phyloP scores from a whole-genome alignment of 2,797 vertebrate species.

The Mormyrus proboscirostris region DNA sequence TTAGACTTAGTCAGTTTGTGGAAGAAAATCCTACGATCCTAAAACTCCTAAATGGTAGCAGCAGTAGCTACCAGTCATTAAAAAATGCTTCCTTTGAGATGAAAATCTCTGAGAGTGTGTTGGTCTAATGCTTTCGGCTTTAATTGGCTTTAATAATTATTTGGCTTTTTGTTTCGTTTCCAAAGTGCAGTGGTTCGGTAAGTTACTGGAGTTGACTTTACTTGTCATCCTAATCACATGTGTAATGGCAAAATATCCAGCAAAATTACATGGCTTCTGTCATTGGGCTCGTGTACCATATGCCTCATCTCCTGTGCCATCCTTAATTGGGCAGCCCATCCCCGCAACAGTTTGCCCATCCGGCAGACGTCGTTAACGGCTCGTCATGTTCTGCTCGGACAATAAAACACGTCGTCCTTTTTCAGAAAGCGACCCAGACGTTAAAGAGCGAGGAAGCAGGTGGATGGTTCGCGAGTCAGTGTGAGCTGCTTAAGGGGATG shows the following conservation, averaged over 20 bases:
- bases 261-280: neutral
- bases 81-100: neutral
- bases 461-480: neutral
- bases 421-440: neutral
- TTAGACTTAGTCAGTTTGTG: neutral
- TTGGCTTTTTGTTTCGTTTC: neutral
- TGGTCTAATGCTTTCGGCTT: neutral
- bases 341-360: neutral
- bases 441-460: neutral
- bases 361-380: neutral
- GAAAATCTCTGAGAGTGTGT: neutral
- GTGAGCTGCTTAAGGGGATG: neutral
- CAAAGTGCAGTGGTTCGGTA: neutral
- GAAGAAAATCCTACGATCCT: neutral
- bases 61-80: neutral
- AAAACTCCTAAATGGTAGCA: neutral
- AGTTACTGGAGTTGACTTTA: neutral
- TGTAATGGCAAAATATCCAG: neutral
- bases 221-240: neutral
- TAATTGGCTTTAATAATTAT: neutral
- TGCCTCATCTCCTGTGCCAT: neutral
- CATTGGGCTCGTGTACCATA: neutral
- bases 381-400: neutral
- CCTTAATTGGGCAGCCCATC: constrained; percentile 1
- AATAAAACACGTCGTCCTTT: neutral